Base-by-base conservation (phyloP, 30 jellyfish, hydroid and myxozoan genomes). In the Aurelia sp. region DNA sequence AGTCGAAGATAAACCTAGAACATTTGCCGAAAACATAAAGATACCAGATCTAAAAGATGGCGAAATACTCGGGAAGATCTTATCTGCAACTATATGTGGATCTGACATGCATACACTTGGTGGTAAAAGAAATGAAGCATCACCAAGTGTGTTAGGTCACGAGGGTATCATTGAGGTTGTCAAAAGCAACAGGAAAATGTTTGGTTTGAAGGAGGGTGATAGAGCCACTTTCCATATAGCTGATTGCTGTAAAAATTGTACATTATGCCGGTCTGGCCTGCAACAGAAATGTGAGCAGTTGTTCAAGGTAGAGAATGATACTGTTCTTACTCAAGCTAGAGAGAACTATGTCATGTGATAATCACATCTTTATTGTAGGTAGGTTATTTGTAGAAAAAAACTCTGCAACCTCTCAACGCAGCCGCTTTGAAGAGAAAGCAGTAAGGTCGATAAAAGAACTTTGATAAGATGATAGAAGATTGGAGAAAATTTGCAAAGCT, bases 61-160 rank as follows among this genome's bases (percentile, higher is more conserved):
- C 3, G 93, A 84, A 72, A 38, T 84, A 20, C 86, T 84, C 1
- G 93, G 93, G 6, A 75, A 63, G 66, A 63, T 85, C 33, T 27
- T 85, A 44, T 78, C 84, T 50, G 94, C 94, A 17, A 85, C 94
- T 8, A 55, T 85, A 20, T 85, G 94, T 74, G 88, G 94, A 33
- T 85, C 94, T 24, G 94, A 85, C 53, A 58, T 84, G 93, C 93
- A 84, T 33, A 84, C 93, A 19, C 31, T 84, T 2, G 19, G 74
- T 55, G 93, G 93, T 12, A 73, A 60, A 47, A 19, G 93, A 13
- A 76, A 53, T 31, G 93, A 84, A 50, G 93, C 87, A 35, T 22
- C 59, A n/a, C 93, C 93, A 12, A 71, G 93, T 73, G 81, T 84
- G 5, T 24, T 84, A 31, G 93, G 93, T 35, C 93, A 84, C 67